Percentiles rank a stretch among this genome's conserved stretches.
phyloP scores from a whole-genome alignment of 2,888 invertebrate species.

The Ormyrus thymus region DNA sequence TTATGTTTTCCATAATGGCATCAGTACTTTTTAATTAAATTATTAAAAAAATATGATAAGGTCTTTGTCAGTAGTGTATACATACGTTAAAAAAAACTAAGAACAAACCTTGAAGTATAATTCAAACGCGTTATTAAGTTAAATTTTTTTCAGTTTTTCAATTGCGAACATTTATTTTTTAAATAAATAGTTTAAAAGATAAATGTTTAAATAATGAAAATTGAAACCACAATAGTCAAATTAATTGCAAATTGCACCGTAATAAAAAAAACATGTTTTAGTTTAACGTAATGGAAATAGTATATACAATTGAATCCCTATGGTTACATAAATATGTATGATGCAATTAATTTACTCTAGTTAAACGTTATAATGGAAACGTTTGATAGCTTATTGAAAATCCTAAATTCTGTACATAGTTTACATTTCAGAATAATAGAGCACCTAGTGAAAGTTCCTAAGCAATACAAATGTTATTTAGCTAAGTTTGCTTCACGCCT shows the following conservation, averaged over 20 bases:
- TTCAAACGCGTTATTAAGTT: too few relatives aligned
- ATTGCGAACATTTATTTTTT: too few relatives aligned
- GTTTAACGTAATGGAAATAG: constrained; percentile 23
- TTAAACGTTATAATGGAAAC: constrained; percentile 23
- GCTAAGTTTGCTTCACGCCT: neutral
- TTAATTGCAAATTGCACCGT: constrained; percentile 2
- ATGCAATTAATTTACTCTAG: constrained; percentile 12
- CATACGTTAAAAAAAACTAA: constrained; percentile 4
- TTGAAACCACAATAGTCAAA: neutral
- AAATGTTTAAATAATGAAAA: neutral
- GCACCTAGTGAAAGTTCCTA: constrained; percentile 30
- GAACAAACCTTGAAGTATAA: neutral
- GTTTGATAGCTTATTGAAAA: constrained; percentile 28
- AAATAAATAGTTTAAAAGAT: neutral
- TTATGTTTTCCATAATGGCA: constrained; percentile 44
- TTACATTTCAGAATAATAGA: constrained; percentile 43
- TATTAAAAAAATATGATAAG: constrained; percentile 11
- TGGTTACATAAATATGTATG: constrained; percentile 23
- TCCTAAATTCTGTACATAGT: constrained; percentile 47
- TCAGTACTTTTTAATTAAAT: constrained; percentile 46
- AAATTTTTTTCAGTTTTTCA: too few relatives aligned
- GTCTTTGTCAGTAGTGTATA: neutral
- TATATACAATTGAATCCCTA: constrained; percentile 45
- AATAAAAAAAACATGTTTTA: neutral
- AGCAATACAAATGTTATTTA: neutral